These are phyloP conservation scores for Antitype chi DNA, from an alignment of 2,888 invertebrate genomes.

Conservation along the genomic window DNA sequence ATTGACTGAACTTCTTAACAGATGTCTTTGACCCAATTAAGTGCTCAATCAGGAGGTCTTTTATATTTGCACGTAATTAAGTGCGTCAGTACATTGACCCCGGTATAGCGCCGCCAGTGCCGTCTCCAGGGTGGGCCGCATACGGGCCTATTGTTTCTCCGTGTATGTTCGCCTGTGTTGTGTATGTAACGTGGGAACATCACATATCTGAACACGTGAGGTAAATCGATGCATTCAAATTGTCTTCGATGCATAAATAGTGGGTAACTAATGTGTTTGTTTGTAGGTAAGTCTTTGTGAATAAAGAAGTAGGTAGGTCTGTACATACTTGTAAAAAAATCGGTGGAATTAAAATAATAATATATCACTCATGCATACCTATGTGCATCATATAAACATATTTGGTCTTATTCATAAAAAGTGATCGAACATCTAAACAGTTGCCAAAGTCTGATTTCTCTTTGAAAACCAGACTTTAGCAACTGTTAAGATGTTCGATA, in stretches of 20 bases:
- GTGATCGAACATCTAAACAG: too few species aligned
- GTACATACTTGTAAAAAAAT: background rate
- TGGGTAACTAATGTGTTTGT: constrained; percentile 48
- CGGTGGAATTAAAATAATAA: too few species aligned
- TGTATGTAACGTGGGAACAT: constrained; percentile 83
- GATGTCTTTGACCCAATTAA: constrained; percentile 62
- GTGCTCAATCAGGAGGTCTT: constrained; percentile 55
- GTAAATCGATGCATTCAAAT: constrained; percentile 62
- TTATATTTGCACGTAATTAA: constrained; percentile 71
- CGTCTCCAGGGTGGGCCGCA: constrained; percentile 83
- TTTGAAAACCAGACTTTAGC: too few species aligned
- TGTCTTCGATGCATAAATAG: constrained; percentile 44
- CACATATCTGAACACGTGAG: constrained; percentile 63
- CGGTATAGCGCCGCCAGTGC: constrained; percentile 64
- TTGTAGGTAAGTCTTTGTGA: constrained; percentile 12
- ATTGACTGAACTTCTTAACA: constrained; percentile 30
- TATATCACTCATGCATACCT: background rate
- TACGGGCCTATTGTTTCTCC: constrained; percentile 87
- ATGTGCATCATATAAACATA: background rate
- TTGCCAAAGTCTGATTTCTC: too few species aligned
- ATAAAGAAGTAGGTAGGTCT: constrained; percentile 10
- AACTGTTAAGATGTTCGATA: too few species aligned
- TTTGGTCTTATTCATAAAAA: too few species aligned
- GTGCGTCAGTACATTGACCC: constrained; percentile 78
- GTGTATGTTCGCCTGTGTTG: constrained; percentile 74